These are phyloP conservation scores for Siniperca scherzeri DNA, from an alignment of 2,797 vertebrate species.

Conservation along the genomic window DNA sequence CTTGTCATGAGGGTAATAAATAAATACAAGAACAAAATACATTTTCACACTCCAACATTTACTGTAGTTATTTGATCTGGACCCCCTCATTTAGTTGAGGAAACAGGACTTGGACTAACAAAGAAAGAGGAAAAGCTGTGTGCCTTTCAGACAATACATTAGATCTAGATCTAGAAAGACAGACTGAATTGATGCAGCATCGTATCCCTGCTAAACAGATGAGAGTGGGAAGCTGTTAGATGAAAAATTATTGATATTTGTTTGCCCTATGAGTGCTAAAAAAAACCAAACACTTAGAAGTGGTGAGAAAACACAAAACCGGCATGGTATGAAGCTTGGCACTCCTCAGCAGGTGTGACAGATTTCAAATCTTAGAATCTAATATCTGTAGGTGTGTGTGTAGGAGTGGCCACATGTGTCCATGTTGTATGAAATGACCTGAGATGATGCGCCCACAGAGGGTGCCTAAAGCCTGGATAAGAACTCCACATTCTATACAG, in stretches of 20 bases:
- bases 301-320: conserved; percentile 17
- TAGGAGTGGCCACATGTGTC: neutral
- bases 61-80: conserved; percentile 1
- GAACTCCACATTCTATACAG: neutral
- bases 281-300: conserved; percentile 31
- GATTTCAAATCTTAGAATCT: conserved; percentile 15
- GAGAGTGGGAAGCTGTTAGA: conserved; percentile 61
- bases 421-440: conserved; percentile 3
- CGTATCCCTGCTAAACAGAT: conserved; percentile 43
- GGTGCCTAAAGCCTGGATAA: neutral
- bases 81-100: neutral
- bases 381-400: neutral
- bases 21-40: neutral
- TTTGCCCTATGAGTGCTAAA: conserved; percentile 32
- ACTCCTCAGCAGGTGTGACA: conserved; percentile 24
- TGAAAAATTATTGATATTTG: conserved; percentile 54
- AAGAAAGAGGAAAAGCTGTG: neutral
- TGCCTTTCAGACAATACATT: neutral
- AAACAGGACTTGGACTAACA: conserved; percentile 2
- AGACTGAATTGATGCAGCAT: conserved; percentile 44
- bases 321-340: neutral
- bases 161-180: neutral
- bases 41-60: neutral
- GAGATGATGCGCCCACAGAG: neutral
- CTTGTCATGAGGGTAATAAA: neutral